Base-by-base conservation (phyloP, 2,113 vertebrate genomes). In the Hippocampus abdominalis region DNA sequence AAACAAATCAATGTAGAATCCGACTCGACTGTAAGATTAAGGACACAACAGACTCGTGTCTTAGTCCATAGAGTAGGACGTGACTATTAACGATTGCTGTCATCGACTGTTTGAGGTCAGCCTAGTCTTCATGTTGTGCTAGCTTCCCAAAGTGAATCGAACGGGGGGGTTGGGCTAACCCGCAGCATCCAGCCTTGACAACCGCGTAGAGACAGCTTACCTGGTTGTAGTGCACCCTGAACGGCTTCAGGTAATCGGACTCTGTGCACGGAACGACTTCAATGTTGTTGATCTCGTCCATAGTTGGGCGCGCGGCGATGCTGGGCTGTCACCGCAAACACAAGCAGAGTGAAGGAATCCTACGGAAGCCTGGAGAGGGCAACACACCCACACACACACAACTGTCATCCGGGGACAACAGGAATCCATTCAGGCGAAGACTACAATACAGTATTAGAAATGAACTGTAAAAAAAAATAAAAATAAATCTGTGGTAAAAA, bases 211-310 rank as follows among this genome's bases (percentile, higher is more conserved):
- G 9, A 72, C 29, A 18, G 88, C 93, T 93, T 91, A 95, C 94
- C 94, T 95, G 94, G 78, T 88, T 93, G 69, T 94, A 95, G 71
- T 90, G 89, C 69, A 95, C 91, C 80, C 93, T 88, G 80, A 94
- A 89, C n/a, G 94, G 94, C 73, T 91, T 92, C 81, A 95, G 77
- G 61, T 94, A 95, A 39, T 88, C 84, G 66, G 94, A 95, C 74
- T 90, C 88, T 82, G 88, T 80, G 90, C 94, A 95, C 68, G 93
- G 93, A 85, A 89, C 90, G 46, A 93, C 89, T 70, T 93, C 86
- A 74, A 93, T 79, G 79, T 90, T 90, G 71, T 87, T 92, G 23
- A 93, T 93, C 79, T 93, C 91, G 82, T 93, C 92, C 92, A 93
- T 93, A 54, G 71, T 81, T 87, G n/a, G 60, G 20, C 76, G 78